Conservation (phyloP, 2,113 vertebrate genomes). For the Lamprologus lemairii region DNA sequence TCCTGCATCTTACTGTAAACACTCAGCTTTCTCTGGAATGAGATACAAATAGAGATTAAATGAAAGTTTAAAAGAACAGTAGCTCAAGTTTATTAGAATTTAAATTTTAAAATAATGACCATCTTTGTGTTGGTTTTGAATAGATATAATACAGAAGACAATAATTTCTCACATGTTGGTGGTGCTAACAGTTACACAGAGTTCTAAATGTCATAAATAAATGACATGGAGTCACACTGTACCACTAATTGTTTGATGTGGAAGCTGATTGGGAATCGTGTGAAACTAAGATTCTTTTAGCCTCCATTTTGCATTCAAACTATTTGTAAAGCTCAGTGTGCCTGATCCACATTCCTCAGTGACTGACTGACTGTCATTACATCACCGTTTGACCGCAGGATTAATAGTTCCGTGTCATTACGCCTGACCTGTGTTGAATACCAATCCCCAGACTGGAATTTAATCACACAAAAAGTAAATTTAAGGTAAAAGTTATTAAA, state of each 20-base stretch:
- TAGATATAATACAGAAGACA: not conserved
- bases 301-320: conserved; percentile 29
- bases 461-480: conserved; percentile 6
- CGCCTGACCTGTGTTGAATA: conserved; percentile 49
- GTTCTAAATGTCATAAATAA: not conserved
- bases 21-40: conserved; percentile 78
- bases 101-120: not conserved
- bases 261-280: not conserved
- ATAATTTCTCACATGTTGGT: not conserved
- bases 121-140: not conserved
- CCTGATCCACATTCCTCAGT: conserved; percentile 51
- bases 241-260: not conserved
- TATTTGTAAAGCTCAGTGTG: conserved; percentile 26
- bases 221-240: not conserved
- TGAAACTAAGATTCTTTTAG: conserved; percentile 11
- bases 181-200: not conserved
- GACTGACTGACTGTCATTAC: conserved; percentile 57
- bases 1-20: conserved; percentile 94
- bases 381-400: conserved; percentile 50
- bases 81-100: not conserved
- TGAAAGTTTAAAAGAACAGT: not conserved
- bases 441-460: conserved; percentile 23
- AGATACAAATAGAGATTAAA: not conserved
- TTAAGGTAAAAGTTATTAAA: not conserved
- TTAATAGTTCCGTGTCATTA: conserved; percentile 55